Evolutionary conservation across 2,113 vertebrate species (phyloP), one percentile per base, ranked within the genome.

Genomic region (Triplophysa rosa): DNA sequence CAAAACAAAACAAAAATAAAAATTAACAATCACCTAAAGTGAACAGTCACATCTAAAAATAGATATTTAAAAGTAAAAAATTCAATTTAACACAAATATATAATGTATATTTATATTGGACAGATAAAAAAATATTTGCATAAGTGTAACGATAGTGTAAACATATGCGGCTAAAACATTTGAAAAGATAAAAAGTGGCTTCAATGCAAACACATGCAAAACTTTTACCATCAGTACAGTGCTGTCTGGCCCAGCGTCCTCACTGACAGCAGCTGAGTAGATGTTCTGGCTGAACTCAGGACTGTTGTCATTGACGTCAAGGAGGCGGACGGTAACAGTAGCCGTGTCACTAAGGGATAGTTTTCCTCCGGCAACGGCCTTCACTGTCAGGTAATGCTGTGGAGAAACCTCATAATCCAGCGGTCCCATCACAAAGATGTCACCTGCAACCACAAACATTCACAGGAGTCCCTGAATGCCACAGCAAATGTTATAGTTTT

Each of bases 251-350:
- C 89, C 16, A 0, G 92, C 89, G 10, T 95, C 94, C 80, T 95
- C 95, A 47, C 93, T 87, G 87, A 95, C 84, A 2, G 94, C 92
- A 0, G 93, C 89, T 0, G 92, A 92, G 76, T 95, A 95, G 40
- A 90, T 91, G 67, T 92, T 90, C 4, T 95, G 95, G 89, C 93
- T 95, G 79, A 95, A 95, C 68, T 90, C 81, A 0, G 95, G 95
- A n/a, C 84, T 85, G 67, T 95, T 94, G 81, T 95, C 95, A 13
- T 95, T 95, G 83, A 95, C 86, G 70, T 95, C 95, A 0, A 93
- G 93, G 21, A 95, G 86, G 0, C 95, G 95, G 64, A 95, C 85
- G 78, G 86, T 95, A 82, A 95, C 93, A 0, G 93, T 93, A 0
- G 93, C 94, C 21, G 93, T 89, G 13, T 94, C 94, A 47, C 93